Conservation (phyloP, 1,140 invertebrate genomes). For the Arion vulgaris region DNA sequence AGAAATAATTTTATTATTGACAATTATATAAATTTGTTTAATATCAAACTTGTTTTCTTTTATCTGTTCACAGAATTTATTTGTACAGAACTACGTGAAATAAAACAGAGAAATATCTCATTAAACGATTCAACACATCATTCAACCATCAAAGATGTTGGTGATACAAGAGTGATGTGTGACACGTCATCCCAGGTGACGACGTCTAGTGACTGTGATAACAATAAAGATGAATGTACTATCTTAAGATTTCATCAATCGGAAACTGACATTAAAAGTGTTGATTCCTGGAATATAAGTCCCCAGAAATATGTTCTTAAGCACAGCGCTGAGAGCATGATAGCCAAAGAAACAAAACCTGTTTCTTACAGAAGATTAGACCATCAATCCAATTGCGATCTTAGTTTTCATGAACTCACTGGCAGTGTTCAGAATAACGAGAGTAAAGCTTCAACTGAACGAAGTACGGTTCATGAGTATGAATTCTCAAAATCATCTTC, state of each 20-base stretch:
- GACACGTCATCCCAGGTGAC: not conserved
- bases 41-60: too few relatives aligned
- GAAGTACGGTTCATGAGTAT: not conserved
- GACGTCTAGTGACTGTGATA: not conserved
- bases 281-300: not conserved
- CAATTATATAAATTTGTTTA: too few relatives aligned
- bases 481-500: not conserved
- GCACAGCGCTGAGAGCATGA: conserved; percentile 37
- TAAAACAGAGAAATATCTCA: too few relatives aligned
- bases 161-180: too few relatives aligned
- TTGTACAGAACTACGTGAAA: too few relatives aligned
- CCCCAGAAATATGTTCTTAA: conserved; percentile 27
- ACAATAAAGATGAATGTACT: not conserved
- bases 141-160: too few relatives aligned
- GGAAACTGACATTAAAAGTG: not conserved
- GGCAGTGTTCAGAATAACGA: not conserved
- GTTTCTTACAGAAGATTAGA: not conserved
- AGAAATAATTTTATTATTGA: too few relatives aligned
- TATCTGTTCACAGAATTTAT: too few relatives aligned
- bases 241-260: not conserved
- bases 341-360: not conserved
- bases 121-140: too few relatives aligned
- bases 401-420: not conserved
- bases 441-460: not conserved
- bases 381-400: not conserved